Base-by-base conservation (phyloP, 2,888 invertebrate genomes). In the Dryadula phaetusa region DNA sequence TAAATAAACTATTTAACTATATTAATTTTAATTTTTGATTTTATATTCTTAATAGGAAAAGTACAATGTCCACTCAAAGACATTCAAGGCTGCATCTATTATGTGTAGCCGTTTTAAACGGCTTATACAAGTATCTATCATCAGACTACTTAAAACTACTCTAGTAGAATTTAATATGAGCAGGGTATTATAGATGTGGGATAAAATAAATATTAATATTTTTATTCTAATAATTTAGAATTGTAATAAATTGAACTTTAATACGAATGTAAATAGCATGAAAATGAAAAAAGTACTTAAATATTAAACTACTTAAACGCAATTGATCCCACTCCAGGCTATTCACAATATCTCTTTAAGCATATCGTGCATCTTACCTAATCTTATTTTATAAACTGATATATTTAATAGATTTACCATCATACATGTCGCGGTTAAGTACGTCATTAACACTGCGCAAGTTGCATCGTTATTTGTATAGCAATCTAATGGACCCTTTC, bases 251-350 rank as follows among this genome's bases (percentile, higher is more conserved):
- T 54, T 22, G 7, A 54, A 54, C 8, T 54, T 2, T 5, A 54
- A 37, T 22, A 14, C 25, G 7, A 64, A 49, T 49, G 25, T 28
- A 40, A 58, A 40, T 25, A 16, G 49, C 32, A 14, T 42, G 40
- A 46, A 14, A 69, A 58, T 10, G 47, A 56, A 71, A 62, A 10
- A 40, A 53, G 66, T 64, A 72, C 72, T 65, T 61, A 74, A 74
- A 70, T 68, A 64, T 65, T 80, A 82, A 76, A 78, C 87, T 88
- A 88, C 88, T 89, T 90, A 91, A 87, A 88, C 81, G 85, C 87
- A 90, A 88, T 92, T 92, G 92, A 85, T 92, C 92, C 92, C 92
- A 76, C 80, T 88, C 92, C 91, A 92, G 92, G 88, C 92, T 88
- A 83, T 86, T 85, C 80, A 84, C 78, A 77, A 77, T 84, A 83